These are phyloP conservation scores for Tetragonisca angustula DNA, from an alignment of 2,888 invertebrate species.

Conservation along the genomic window DNA sequence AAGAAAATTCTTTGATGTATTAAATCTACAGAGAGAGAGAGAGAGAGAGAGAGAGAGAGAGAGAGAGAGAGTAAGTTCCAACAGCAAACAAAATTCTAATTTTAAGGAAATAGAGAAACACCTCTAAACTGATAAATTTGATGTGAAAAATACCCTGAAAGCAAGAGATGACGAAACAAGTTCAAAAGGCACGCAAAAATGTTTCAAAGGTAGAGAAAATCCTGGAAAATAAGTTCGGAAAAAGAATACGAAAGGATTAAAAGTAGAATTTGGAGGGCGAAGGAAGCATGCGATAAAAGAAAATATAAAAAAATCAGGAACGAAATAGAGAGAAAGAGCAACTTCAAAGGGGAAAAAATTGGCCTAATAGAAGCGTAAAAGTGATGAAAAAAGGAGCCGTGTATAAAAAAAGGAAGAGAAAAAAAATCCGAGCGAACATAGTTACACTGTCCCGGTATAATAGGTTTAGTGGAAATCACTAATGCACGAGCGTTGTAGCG, in stretches of 20 bases:
- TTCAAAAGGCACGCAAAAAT: neutral
- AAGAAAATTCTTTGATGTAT: no score
- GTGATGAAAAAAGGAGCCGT: neutral
- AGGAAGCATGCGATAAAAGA: neutral
- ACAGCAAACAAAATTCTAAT: no score
- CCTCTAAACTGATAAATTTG: neutral
- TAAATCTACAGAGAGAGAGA: no score
- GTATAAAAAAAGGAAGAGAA: neutral
- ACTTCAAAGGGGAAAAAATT: neutral
- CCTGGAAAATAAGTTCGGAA: neutral
- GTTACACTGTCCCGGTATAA: neutral
- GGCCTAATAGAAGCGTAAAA: neutral
- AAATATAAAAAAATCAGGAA: neutral
- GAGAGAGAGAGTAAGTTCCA: no score
- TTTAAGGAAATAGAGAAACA: no score
- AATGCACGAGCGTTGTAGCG: neutral
- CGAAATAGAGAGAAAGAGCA: neutral
- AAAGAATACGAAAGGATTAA: neutral
- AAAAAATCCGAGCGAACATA: neutral
- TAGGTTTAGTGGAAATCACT: slow-evolving; percentile 3
- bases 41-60: no score
- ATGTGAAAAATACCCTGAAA: neutral
- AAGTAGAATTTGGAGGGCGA: neutral
- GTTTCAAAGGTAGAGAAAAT: neutral
- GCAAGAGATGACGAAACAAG: neutral